phyloP scores from a whole-genome alignment of 2,888 invertebrate species.

The Cephalotes varians region DNA sequence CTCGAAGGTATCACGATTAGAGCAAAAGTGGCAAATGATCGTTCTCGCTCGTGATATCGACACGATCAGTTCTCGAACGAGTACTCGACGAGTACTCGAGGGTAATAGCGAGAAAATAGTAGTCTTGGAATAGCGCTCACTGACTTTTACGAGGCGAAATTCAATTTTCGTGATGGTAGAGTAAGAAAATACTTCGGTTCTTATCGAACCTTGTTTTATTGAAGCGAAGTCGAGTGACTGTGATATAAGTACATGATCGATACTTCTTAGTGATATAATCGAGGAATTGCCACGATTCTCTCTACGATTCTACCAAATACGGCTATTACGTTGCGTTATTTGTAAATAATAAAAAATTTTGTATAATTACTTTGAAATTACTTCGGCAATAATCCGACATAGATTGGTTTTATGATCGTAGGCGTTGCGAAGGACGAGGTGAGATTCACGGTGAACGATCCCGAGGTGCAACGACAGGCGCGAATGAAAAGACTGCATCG shows the following conservation, averaged over 20 bases:
- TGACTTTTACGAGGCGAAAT: conserved; percentile 9
- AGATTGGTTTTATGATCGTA: conserved; percentile 43
- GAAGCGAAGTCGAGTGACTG: neutral
- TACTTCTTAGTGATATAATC: neutral
- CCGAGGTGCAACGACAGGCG: conserved; percentile 60
- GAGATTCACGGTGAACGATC: conserved; percentile 78
- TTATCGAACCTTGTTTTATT: conserved; percentile 9
- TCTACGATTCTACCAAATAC: neutral
- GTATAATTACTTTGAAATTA: neutral
- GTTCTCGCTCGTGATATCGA: conserved; percentile 13
- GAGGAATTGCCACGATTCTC: neutral
- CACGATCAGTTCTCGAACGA: neutral
- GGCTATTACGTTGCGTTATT: neutral
- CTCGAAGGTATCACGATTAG: conserved; percentile 72
- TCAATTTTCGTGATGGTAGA: neutral
- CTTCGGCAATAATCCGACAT: neutral
- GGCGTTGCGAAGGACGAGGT: conserved; percentile 79
- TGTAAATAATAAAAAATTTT: neutral
- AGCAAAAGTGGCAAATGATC: neutral
- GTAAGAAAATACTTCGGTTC: neutral
- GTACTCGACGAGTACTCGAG: neutral
- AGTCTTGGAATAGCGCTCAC: neutral
- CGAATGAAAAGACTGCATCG: conserved; percentile 67
- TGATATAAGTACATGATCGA: neutral
- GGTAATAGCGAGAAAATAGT: neutral